Conservation (phyloP, 2,797 vertebrate species). For the Cossypha dichroa region DNA sequence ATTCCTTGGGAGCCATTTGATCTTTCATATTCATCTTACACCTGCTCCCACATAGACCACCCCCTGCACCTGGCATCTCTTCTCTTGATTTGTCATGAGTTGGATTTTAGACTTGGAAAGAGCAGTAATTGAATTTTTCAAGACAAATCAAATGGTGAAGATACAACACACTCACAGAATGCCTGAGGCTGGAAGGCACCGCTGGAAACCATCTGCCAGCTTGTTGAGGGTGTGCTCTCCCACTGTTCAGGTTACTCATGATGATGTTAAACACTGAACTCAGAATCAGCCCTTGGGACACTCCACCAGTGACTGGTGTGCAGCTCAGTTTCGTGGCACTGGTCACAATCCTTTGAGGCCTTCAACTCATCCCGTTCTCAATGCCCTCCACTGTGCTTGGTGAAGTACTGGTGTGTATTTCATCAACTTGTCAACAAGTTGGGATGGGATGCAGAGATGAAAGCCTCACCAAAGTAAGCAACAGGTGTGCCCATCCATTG, state of each 20-base stretch:
- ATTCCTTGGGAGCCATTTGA: background rate
- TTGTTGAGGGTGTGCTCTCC: background rate
- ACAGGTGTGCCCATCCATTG: accelerated
- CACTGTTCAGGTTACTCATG: background rate
- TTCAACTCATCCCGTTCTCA: background rate
- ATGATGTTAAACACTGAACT: background rate
- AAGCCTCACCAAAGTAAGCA: background rate
- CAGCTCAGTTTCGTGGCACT: accelerated
- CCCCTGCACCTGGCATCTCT: background rate
- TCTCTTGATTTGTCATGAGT: background rate
- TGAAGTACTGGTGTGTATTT: background rate
- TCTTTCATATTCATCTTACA: background rate
- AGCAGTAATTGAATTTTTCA: background rate
- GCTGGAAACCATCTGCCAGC: background rate
- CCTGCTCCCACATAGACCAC: background rate
- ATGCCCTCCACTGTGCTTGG: no score
- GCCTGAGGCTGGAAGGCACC: background rate
- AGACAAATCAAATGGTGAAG: background rate
- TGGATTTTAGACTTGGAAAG: background rate
- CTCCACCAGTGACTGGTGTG: background rate
- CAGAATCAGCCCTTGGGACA: background rate
- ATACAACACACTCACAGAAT: background rate
- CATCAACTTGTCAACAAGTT: background rate
- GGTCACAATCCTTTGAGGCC: background rate
- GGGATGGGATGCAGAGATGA: background rate